Conservation (phyloP, 2,888 invertebrate genomes). For the Zygothrica quintamaculata region DNA sequence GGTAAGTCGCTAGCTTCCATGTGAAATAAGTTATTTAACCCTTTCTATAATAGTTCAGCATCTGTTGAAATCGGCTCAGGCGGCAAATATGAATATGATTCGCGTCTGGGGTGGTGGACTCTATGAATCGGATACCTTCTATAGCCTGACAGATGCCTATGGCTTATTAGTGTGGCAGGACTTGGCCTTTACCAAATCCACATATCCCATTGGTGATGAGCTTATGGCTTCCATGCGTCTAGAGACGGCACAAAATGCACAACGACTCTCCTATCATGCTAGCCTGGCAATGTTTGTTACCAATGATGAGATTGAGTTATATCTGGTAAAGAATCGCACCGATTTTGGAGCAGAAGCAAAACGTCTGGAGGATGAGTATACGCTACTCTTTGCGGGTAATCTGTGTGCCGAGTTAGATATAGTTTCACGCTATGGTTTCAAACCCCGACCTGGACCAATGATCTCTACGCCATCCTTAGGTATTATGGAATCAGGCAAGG, state of each 20-base stretch:
- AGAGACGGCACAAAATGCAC: constrained; percentile 93
- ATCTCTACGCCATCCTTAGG: constrained; percentile 97
- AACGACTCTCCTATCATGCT: constrained; percentile 93
- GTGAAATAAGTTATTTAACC: not conserved
- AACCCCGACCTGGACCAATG: constrained; percentile 85
- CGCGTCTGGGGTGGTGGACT: constrained; percentile 98
- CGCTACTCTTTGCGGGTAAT: constrained; percentile 91
- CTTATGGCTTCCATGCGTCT: constrained; percentile 90
- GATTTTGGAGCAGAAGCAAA: constrained; percentile 85
- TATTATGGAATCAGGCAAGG: constrained; percentile 88
- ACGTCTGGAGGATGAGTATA: constrained; percentile 90
- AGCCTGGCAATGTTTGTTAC: constrained; percentile 95
- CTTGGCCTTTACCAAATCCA: constrained; percentile 96
- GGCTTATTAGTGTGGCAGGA: constrained; percentile 99
- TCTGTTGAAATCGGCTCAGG: constrained; percentile 89
- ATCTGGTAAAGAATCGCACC: constrained; percentile 91
- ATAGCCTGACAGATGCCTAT: constrained; percentile 92
- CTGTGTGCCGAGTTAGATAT: constrained; percentile 87
- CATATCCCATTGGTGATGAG: constrained; percentile 91
- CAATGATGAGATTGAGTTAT: constrained; percentile 98
- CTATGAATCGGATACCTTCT: constrained; percentile 96
- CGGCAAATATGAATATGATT: constrained; percentile 95
- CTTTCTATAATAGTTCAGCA: constrained; percentile 85
- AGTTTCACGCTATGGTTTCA: constrained; percentile 74
- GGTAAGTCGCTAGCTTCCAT: constrained; percentile 25